phyloP scores from a whole-genome alignment of 2,888 invertebrate species.

The Trissolcus brochymenae region DNA sequence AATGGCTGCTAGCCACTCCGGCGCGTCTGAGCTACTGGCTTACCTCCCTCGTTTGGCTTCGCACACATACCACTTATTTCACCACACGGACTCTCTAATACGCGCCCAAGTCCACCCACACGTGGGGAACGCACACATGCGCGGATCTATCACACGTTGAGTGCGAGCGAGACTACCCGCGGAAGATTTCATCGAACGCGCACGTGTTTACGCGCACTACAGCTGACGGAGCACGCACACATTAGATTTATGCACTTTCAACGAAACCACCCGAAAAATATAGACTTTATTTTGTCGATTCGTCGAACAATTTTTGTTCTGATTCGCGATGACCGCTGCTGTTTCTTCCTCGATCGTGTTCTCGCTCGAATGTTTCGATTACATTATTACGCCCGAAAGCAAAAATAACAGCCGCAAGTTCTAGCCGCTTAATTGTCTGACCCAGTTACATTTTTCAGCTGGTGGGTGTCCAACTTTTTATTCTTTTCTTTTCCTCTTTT shows the following conservation, averaged over 20 bases:
- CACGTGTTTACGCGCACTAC: conserved; percentile 75
- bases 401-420: no score
- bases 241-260: conserved; percentile 36
- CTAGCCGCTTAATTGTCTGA: conserved; percentile 1
- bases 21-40: conserved; percentile 76
- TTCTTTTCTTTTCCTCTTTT: no score
- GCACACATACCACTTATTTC: conserved; percentile 70
- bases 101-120: conserved; percentile 56
- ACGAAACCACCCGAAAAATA: conserved; percentile 1
- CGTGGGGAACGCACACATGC: conserved; percentile 60
- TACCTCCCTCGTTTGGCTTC: conserved; percentile 75
- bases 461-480: not conserved
- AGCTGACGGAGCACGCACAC: conserved; percentile 69
- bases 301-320: not conserved
- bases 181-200: conserved; percentile 66
- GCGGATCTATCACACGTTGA: conserved; percentile 45
- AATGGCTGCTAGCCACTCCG: conserved; percentile 76
- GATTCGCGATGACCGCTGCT: not conserved
- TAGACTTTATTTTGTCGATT: conserved; percentile 7
- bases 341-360: not conserved
- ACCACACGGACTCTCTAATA: conserved; percentile 52
- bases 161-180: conserved; percentile 30
- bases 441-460: no score
- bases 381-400: not conserved
- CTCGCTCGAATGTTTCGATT: not conserved